Evolutionary conservation across 2,113 vertebrate genomes (phyloP).

Genomic region (Eurystomus gularis): DNA sequence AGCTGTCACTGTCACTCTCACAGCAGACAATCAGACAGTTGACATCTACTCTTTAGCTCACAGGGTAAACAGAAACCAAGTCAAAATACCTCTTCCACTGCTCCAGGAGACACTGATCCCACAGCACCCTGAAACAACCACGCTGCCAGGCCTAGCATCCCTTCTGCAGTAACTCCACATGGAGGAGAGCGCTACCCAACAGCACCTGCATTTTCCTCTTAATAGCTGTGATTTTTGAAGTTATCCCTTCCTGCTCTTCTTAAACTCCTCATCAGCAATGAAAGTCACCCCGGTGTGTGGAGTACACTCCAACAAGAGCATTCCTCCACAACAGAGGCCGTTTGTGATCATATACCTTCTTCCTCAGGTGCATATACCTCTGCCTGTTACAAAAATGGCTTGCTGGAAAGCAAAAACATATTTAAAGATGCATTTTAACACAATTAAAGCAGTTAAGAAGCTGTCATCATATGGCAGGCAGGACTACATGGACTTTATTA

Average conservation of each 20-base stretch:
- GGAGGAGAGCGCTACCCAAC: not conserved
- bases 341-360: not conserved
- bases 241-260: not conserved
- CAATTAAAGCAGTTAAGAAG: not conserved
- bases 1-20: not conserved
- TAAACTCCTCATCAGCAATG: not conserved
- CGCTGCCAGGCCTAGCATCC: not conserved
- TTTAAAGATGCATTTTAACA: not conserved
- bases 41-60: conserved; percentile 30
- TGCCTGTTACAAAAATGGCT: not conserved
- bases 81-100: not conserved
- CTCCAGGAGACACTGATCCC: not conserved
- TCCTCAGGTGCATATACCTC: not conserved
- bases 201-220: not conserved
- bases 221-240: not conserved
- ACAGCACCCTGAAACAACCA: not conserved
- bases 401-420: not conserved
- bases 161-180: not conserved
- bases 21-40: conserved; percentile 8
- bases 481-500: not conserved
- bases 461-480: not conserved
- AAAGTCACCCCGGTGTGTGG: not conserved
- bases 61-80: conserved; percentile 13
- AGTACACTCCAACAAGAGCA: not conserved
- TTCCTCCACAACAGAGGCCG: not conserved